Base-by-base conservation (phyloP, 2,113 vertebrate species). In the Lycaon pictus region DNA sequence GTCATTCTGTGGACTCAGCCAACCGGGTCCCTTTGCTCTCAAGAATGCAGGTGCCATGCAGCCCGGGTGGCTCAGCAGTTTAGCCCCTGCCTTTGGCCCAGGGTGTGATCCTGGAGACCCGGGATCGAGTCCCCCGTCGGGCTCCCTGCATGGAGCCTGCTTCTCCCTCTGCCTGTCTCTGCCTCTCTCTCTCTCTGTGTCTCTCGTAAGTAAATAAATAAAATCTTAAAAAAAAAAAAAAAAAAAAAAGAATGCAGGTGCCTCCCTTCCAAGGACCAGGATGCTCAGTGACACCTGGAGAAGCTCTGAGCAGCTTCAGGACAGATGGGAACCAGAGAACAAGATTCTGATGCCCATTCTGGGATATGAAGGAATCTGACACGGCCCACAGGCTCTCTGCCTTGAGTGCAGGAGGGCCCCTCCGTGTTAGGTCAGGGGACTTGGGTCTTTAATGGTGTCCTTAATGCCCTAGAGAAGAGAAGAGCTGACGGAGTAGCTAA, bases 401-500 rank as follows among this genome's bases (percentile, higher is more conserved):
- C 23, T 17, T 6, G 0, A 35, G 22, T 15, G 7, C 51, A 85
- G 48, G 9, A 76, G n/a, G 17, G 22, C 25, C 82, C 32, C 43
- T 83, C 0, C 0, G 0, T 51, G 25, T 72, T 1, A 0, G 62
- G 27, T n/a, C n/a, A 32, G n/a, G 60, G 51, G 23, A 35, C 11
- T 71, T 58, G 67, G 27, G 86, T 32, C 65, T 93, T 79, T 1
- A 51, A 11, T n/a, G 51, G 88, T 27, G 35, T 37, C 32, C 20
- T 48, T 35, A n/a, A n/a, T 88, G 65, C 51, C 71, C 81, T 43
- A 29, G 48, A 82, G 22, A 79, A 71, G 55, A 76, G 32, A 43
- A 11, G 35, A 13, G 1, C 43, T 7, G 25, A 25, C 2, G 5
- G 48, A 35, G 16, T 2, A 79, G 37, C 63, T 29, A 13, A n/a